Conservation (phyloP, 2,113 vertebrate species). For the Arizona elegans region DNA sequence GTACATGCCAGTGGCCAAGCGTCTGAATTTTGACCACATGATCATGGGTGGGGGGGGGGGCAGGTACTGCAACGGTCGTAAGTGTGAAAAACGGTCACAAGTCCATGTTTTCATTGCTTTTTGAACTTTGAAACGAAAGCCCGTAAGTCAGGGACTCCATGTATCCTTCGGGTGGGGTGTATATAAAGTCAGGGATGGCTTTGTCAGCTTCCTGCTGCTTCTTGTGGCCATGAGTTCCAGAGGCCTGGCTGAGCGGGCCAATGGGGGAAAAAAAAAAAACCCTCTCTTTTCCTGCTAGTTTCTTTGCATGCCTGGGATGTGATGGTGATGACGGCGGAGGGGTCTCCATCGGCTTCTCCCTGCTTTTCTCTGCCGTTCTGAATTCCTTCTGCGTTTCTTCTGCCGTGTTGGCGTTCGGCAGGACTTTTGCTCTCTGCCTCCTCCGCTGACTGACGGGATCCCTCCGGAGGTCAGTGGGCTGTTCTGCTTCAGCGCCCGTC, state of each 20-base stretch:
- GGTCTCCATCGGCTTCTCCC: background rate
- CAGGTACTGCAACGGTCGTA: no score
- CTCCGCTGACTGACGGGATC: background rate
- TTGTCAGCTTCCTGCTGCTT: background rate
- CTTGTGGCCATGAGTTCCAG: background rate
- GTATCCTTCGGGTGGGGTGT: background rate
- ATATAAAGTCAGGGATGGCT: background rate
- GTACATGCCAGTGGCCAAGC: background rate
- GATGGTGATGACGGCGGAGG: background rate
- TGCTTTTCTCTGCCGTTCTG: background rate
- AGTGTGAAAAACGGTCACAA: no score
- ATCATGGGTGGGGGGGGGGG: accelerated
- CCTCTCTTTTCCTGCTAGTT: background rate
- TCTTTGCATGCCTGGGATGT: background rate
- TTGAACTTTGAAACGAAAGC: no score
- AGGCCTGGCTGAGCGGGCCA: background rate
- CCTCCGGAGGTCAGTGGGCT: background rate
- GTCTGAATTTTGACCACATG: no score
- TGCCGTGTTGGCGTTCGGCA: no score
- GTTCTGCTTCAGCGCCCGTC: background rate
- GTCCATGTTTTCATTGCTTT: no score
- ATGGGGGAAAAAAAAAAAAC: no score
- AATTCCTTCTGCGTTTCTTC: background rate
- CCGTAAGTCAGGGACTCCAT: no score
- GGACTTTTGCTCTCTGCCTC: background rate